phyloP scores from a whole-genome alignment of 2,888 invertebrate species.

The Arctia plantaginis region DNA sequence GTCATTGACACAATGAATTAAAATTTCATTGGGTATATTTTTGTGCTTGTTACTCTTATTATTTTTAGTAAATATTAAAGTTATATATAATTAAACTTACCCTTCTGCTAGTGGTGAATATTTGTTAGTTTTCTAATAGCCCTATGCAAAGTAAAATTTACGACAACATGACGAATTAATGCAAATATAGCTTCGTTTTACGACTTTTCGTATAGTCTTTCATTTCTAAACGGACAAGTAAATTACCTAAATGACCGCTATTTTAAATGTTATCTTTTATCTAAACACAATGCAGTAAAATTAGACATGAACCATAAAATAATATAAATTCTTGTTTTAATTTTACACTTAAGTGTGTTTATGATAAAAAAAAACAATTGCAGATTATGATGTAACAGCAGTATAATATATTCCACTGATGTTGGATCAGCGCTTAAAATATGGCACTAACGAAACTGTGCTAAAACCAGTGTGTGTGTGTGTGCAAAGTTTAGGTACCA shows the following conservation, averaged over 20 bases:
- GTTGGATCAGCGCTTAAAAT: no score
- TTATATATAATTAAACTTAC: neutral
- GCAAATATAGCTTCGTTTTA: neutral
- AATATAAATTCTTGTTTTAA: conserved; percentile 11
- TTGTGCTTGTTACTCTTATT: no score
- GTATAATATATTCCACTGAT: no score
- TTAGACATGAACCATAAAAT: conserved; percentile 12
- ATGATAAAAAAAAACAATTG: conserved; percentile 29
- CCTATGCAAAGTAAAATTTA: neutral
- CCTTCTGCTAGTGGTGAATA: neutral
- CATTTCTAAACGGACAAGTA: neutral
- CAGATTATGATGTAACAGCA: neutral
- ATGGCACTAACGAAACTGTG: neutral
- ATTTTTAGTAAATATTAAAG: no score
- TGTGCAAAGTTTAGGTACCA: no score
- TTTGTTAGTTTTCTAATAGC: conserved; percentile 9
- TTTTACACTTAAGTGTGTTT: conserved; percentile 17
- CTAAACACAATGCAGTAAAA: neutral
- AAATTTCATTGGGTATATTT: no score
- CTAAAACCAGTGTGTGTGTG: neutral
- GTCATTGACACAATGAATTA: no score
- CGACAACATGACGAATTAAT: conserved; percentile 2
- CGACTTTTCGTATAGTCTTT: conserved; percentile 1
- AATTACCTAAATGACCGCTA: neutral
- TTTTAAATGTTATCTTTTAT: neutral